These are phyloP conservation scores for Paedocypris micromegethes DNA, from an alignment of 2,797 vertebrate species.

Conservation along the genomic window DNA sequence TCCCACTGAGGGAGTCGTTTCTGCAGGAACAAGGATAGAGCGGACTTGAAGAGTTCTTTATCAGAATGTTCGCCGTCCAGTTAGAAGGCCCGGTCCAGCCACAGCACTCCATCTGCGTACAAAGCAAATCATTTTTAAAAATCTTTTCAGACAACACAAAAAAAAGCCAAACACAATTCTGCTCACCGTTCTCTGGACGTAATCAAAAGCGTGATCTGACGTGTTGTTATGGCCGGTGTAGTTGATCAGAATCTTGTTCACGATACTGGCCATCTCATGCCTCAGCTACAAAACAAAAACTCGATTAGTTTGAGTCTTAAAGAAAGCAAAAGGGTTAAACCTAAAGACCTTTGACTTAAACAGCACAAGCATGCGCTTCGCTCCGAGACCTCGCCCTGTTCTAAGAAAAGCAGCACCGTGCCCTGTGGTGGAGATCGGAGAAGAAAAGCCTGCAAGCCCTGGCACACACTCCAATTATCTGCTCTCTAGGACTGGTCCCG, in stretches of 20 bases:
- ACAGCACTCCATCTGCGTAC: slow-evolving; percentile 78
- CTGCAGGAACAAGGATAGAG: slow-evolving; percentile 81
- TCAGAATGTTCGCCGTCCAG: slow-evolving; percentile 74
- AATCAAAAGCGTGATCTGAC: slow-evolving; percentile 83
- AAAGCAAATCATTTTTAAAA: too few species aligned
- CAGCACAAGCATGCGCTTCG: neutral
- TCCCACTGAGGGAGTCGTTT: slow-evolving; percentile 49
- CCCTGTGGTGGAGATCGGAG: slow-evolving; percentile 63
- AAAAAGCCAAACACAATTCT: neutral
- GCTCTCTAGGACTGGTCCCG: neutral
- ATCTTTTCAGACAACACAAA: neutral
- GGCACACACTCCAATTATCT: slow-evolving; percentile 25
- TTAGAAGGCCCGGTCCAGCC: slow-evolving; percentile 79
- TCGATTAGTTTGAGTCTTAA: slow-evolving; percentile 2
- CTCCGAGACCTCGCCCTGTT: slow-evolving; percentile 57
- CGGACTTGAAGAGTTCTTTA: slow-evolving; percentile 53
- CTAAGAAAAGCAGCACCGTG: slow-evolving; percentile 61
- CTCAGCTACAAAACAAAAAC: slow-evolving; percentile 72
- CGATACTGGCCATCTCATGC: slow-evolving; percentile 72
- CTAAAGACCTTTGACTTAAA: neutral
- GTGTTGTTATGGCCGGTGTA: slow-evolving; percentile 70
- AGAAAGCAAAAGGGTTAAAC: too few species aligned
- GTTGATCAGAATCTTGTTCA: slow-evolving; percentile 64
- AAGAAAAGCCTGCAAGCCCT: slow-evolving; percentile 51
- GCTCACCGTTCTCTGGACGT: slow-evolving; percentile 82